A percentile compares a stretch with the other conserved stretches of the same genome.
Conservation (phyloP, 2,797 vertebrate genomes). For the Crenuchus spilurus region DNA sequence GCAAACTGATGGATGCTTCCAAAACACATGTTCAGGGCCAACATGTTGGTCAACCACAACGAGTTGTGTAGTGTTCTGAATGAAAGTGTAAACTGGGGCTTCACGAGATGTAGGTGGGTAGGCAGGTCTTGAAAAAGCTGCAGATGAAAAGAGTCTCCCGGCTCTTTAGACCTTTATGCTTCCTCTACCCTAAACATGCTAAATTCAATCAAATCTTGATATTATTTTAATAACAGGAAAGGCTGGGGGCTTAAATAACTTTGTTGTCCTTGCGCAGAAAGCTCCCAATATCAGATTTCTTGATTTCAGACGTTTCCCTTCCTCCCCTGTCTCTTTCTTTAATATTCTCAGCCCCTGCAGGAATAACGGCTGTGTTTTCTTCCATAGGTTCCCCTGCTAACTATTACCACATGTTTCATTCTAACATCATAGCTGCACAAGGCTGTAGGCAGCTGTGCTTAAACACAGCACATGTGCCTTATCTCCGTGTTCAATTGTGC, state of each 20-base stretch:
- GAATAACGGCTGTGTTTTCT: constrained; percentile 70
- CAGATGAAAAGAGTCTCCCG: constrained; percentile 33
- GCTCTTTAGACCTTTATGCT: constrained; percentile 54
- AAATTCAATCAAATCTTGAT: constrained; percentile 81
- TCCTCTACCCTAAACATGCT: constrained; percentile 76
- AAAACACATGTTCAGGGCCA: constrained; percentile 37
- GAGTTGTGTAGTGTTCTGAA: constrained; percentile 48
- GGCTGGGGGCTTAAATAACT: constrained; percentile 74
- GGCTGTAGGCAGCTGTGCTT: constrained; percentile 61
- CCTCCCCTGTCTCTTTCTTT: constrained; percentile 62
- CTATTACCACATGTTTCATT: constrained; percentile 76
- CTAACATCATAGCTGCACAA: constrained; percentile 37
- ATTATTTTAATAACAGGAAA: constrained; percentile 80
- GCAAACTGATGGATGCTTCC: constrained; percentile 31
- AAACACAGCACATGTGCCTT: constrained; percentile 56
- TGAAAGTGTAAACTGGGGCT: neutral
- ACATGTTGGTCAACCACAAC: neutral
- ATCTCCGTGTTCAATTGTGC: constrained; percentile 70
- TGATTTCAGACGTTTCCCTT: constrained; percentile 62
- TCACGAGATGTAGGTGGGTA: neutral
- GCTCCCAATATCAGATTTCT: constrained; percentile 76
- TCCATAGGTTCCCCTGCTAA: constrained; percentile 68
- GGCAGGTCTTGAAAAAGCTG: constrained; percentile 29
- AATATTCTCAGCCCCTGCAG: constrained; percentile 76
- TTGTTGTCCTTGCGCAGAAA: constrained; percentile 75